Evolutionary conservation across 2,888 invertebrate genomes (phyloP).

Genomic region (Pycnomerus fuliginosus): DNA sequence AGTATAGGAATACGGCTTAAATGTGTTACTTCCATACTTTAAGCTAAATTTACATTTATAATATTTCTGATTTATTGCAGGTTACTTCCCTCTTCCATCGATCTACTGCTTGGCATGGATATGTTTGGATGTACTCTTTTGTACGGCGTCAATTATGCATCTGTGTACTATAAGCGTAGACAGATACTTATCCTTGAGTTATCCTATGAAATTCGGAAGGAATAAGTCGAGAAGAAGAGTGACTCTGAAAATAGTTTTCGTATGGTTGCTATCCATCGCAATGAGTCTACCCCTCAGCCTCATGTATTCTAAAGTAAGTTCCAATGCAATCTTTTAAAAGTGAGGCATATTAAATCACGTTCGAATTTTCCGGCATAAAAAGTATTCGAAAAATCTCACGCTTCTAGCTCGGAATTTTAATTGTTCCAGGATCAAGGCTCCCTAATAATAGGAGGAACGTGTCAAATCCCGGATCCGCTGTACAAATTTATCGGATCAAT

Average conservation of each 20-base stretch:
- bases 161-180: constrained; percentile 96
- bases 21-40: no score
- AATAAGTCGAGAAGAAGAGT: constrained; percentile 85
- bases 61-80: constrained; percentile 64
- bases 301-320: constrained; percentile 79
- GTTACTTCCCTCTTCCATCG: constrained; percentile 78
- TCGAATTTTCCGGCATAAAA: background rate
- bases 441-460: constrained; percentile 78
- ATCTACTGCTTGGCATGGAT: constrained; percentile 93
- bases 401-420: constrained; percentile 2
- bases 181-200: constrained; percentile 86
- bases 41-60: no score
- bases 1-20: no score
- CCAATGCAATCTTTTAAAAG: background rate
- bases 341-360: background rate
- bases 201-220: constrained; percentile 90
- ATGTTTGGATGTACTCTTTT: constrained; percentile 91
- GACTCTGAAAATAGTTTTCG: constrained; percentile 86
- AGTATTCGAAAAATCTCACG: background rate
- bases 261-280: constrained; percentile 90
- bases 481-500: constrained; percentile 93
- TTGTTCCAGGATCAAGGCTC: constrained; percentile 75
- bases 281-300: constrained; percentile 88
- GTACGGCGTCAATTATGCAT: constrained; percentile 97
- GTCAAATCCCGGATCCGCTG: constrained; percentile 84